Evolutionary conservation across 23 tunicate genomes (phyloP), one percentile per base, ranked within the genome.

Genomic region (Trididemnum clinides): DNA sequence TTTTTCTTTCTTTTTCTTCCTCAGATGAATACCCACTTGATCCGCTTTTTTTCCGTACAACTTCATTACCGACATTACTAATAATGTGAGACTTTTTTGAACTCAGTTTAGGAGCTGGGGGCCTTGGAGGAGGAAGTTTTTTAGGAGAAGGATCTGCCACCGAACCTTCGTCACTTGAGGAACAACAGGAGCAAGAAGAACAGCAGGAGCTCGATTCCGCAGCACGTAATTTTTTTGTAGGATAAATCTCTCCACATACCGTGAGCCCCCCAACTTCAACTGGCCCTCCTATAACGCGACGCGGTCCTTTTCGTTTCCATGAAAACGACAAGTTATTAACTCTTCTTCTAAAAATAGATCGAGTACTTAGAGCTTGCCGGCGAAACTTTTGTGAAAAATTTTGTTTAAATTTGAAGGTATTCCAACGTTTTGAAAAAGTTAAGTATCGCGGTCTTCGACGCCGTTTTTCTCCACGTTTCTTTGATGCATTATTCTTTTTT

Each of bases 21-120:
- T 85, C 89, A 4, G 95, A 90, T 2, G 95, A 85, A 57, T 85
- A 90, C 34, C 89, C 95, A 29, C 95, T 90, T 15, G 95, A 90
- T 2, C 50, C 74, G 18, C 57, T 57, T 22, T 30, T 84, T 39
- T 71, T 85, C 10, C 38, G 54, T 50, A 7, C 36, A 2, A 12
- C 25, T 25, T 30, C n/a, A 18, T 15, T 78, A 7, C 29, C 25
- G 10, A 4, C 25, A 38, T 23, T 30, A 36, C 2, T 12, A 3
- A 28, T 23, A 20, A 6, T 28, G 30, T 39, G 28, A 29, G 18
- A 36, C 38, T 71, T 85, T 18, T 58, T 82, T 69, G 35, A 35
- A 27, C 23, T 20, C 0, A 88, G 21, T 80, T 79, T 71, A 25
- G 95, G 95, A 1, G 89, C 74, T 4, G 95, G 95, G 28, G 95